Conservation (phyloP, 2,797 vertebrate genomes). For the Enteromius argenteus region DNA sequence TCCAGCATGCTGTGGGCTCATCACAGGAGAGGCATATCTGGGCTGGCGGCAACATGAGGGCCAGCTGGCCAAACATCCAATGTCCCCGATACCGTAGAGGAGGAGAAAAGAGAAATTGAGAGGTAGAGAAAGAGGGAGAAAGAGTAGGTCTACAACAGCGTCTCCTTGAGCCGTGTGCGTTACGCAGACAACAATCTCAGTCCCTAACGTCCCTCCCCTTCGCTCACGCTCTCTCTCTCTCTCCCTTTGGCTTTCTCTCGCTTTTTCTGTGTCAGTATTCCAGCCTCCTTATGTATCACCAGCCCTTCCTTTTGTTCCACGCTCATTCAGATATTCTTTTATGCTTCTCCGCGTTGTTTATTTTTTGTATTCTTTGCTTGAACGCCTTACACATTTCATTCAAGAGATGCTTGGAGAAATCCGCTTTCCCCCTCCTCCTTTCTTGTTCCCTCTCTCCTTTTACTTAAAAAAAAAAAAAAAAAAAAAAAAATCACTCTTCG, state of each 20-base stretch:
- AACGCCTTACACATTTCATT: constrained; percentile 62
- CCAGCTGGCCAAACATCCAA: constrained; percentile 46
- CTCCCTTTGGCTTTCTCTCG: constrained; percentile 12
- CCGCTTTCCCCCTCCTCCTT: constrained; percentile 54
- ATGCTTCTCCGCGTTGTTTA: constrained; percentile 8
- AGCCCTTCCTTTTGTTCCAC: constrained; percentile 50
- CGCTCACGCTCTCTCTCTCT: constrained; percentile 17
- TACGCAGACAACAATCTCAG: constrained; percentile 55
- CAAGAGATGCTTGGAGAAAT: constrained; percentile 58
- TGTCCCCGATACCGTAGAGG: constrained; percentile 50
- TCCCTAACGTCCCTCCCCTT: constrained; percentile 59
- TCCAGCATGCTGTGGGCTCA: constrained; percentile 84
- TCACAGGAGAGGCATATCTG: constrained; percentile 72
- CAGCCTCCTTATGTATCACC: constrained; percentile 32
- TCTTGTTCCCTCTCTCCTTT: constrained; percentile 27
- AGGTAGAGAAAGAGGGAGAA: constrained; percentile 19
- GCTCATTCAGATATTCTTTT: constrained; percentile 35
- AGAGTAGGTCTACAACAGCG: constrained; percentile 52
- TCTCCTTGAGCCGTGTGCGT: constrained; percentile 55
- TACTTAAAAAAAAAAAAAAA: background rate
- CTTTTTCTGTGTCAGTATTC: constrained; percentile 40
- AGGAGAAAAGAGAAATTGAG: constrained; percentile 21
- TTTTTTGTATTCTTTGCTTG: constrained; percentile 56
- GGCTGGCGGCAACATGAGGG: constrained; percentile 59
- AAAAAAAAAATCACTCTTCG: constrained; percentile 31